phyloP scores from a whole-genome alignment of 53 echinoderm and acorn worm genomes.

The Actinopyga echinites region DNA sequence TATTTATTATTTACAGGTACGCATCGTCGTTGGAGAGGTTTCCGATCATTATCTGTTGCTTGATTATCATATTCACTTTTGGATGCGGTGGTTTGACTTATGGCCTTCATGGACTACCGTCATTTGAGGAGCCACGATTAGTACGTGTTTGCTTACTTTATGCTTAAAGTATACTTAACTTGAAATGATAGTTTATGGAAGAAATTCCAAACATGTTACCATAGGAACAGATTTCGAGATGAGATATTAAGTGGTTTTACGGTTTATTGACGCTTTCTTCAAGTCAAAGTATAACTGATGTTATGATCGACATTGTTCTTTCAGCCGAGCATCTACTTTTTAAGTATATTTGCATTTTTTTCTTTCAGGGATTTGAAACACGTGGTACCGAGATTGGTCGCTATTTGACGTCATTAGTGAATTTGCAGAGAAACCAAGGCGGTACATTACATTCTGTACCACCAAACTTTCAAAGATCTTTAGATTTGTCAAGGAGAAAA shows the following conservation, averaged over 20 bases:
- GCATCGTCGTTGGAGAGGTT: background rate
- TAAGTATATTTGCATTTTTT: too few relatives aligned
- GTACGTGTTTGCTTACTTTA: too few relatives aligned
- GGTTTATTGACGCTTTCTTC: too few relatives aligned
- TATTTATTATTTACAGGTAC: background rate
- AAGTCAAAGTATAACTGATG: too few relatives aligned
- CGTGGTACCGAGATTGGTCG: slow-evolving; percentile 58
- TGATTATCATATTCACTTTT: background rate
- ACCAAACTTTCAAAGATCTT: background rate
- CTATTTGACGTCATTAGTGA: slow-evolving; percentile 30
- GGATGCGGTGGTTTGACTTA: slow-evolving; percentile 1
- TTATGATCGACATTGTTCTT: too few relatives aligned
- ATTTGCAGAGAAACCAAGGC: slow-evolving; percentile 9
- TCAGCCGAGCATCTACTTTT: too few relatives aligned
- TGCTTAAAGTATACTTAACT: background rate
- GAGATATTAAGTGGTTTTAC: too few relatives aligned
- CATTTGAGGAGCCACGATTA: background rate
- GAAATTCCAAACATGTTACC: background rate
- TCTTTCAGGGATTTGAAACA: slow-evolving; percentile 53
- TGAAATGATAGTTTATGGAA: background rate
- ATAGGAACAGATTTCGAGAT: too few relatives aligned
- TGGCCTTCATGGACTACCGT: background rate
- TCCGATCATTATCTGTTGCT: background rate
- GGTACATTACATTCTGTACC: background rate
- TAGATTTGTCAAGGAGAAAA: background rate